Base-by-base conservation (phyloP, 2,888 invertebrate genomes). In the Seira sanloemensis region DNA sequence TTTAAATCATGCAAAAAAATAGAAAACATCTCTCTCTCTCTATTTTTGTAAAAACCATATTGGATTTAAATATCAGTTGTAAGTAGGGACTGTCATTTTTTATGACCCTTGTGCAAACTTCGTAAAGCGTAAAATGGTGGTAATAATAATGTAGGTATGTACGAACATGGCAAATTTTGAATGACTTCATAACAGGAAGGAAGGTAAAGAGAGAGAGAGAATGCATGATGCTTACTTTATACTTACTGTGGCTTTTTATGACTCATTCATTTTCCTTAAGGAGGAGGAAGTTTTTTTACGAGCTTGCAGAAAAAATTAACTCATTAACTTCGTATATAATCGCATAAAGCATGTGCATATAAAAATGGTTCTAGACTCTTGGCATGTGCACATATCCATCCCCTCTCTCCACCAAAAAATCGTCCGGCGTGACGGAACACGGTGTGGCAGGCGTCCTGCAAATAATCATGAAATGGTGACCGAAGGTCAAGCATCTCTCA, bases 201-300 rank as follows among this genome's bases (percentile, higher is more conserved):
- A 68, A 73, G 74, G 73, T 62, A 66, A 66, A 73, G 79, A 50
- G 26, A 67, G 73, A 25, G 37, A 7, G 54, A 58, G 54, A 79
- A 75, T 46, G 19, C 27, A 18, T 50, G 74, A 74, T 75, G 74
- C 75, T 74, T 80, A 75, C 80, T 80, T n/a, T n/a, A n/a, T n/a
- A n/a, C n/a, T n/a, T n/a, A n/a, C n/a, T n/a, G n/a, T n/a, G n/a
- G n/a, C 62, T 68, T 75, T 75, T 80, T 80, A 65, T 75, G 80
- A 75, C 74, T 77, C 26, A 50, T 37, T 37, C 37, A 4, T 37
- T 12, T 4, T 37, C 5, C 37, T 37, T 37, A 12, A 37, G 4
- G 37, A 7, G 37, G 12, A 7, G 12, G 37, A 4, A 12, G 12
- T 37, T 37, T 4, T 37, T n/a, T n/a, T n/a, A n/a, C n/a, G 37